phyloP scores from a whole-genome alignment of 2,888 invertebrate species.

The Chaitophorus viminalis region DNA sequence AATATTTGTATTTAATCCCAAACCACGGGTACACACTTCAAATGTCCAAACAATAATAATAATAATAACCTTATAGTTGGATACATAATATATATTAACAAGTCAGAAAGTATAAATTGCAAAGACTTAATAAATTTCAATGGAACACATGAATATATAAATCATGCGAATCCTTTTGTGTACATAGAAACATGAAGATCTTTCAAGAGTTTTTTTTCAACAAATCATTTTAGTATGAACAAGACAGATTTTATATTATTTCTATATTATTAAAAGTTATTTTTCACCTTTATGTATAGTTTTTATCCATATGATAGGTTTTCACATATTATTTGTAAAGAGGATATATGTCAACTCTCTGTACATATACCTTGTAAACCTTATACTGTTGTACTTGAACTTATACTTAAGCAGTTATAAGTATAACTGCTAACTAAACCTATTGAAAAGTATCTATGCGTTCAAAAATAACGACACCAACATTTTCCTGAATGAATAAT shows the following conservation, averaged over 20 bases:
- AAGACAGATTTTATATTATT: neutral
- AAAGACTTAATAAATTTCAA: too few relatives aligned
- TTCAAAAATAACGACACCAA: neutral
- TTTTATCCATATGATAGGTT: neutral
- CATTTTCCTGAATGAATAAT: constrained; percentile 25
- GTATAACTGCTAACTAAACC: neutral
- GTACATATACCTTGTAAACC: too few relatives aligned
- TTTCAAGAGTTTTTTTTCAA: neutral
- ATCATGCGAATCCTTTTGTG: too few relatives aligned
- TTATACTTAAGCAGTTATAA: too few relatives aligned
- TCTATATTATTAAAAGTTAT: neutral
- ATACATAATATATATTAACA: too few relatives aligned
- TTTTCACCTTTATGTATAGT: neutral
- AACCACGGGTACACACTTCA: too few relatives aligned
- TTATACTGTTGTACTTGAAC: too few relatives aligned
- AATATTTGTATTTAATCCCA: too few relatives aligned
- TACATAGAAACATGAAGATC: neutral
- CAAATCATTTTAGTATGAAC: neutral
- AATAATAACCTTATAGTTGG: too few relatives aligned
- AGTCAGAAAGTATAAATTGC: too few relatives aligned
- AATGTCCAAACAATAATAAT: too few relatives aligned
- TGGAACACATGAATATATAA: too few relatives aligned
- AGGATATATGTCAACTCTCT: neutral
- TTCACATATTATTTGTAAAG: neutral
- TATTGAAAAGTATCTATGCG: neutral